Evolutionary conservation across 2,888 invertebrate genomes (phyloP), one percentile per base, ranked within the genome.

Genomic region (Hydroisotoma schaefferi): DNA sequence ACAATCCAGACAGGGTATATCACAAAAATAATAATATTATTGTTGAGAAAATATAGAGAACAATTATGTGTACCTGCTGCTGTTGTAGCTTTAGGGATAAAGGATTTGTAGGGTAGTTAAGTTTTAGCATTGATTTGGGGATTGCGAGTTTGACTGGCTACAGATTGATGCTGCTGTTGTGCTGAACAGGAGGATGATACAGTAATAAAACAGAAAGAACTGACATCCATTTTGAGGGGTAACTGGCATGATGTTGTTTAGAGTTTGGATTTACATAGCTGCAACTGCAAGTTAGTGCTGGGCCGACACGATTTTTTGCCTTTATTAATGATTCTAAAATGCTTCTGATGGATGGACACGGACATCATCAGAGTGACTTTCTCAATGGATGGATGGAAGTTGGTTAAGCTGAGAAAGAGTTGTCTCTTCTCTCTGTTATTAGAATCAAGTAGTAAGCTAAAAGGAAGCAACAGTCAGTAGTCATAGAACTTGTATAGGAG

Each of bases 251-350:
- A 4, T 52, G 51, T 29, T 52, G 61, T 51, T 40, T 40, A 40
- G 40, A 15, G n/a, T 40, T 40, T 40, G 40, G 40, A 40, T 40
- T 40, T 40, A 33, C 8, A 33, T 33, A 33, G 33, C 33, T 33
- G 33, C 6, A 33, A 10, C 33, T 15, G 6, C 29, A 59, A 51
- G 44, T 40, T 40, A 46, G 40, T 49, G n/a, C n/a, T n/a, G n/a
- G n/a, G n/a, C 26, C 49, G 49, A 29, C 26, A 5, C 15, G 40
- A 40, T 53, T 63, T 57, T 61, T 63, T 63, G 53, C 60, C 57
- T 68, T 62, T 68, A 66, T 68, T 68, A 68, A 68, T 68, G 68
- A 68, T 66, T 66, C 55, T 62, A 66, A 65, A 68, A 59, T 64
- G 55, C 27, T 52, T 51, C 52, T 59, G 65, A 68, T 68, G 65